These are phyloP conservation scores for Tricholauxania praeusta DNA, from an alignment of 2,888 invertebrate genomes.

Conservation along the genomic window DNA sequence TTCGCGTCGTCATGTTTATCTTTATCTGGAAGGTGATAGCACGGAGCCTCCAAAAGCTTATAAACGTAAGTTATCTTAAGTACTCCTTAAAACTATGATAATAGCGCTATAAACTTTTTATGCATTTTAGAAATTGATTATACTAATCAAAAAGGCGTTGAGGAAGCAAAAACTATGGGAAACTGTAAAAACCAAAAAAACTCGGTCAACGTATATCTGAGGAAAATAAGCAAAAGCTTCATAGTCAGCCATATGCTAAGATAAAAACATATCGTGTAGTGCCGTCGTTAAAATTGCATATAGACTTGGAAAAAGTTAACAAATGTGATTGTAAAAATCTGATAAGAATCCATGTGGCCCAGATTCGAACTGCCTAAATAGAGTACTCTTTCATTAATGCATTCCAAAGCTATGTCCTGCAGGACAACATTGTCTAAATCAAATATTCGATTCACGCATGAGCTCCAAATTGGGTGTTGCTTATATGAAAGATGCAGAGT, in stretches of 20 bases:
- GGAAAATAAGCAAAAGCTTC: constrained; percentile 57
- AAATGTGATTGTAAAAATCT: too few species aligned
- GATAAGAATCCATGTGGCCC: too few species aligned
- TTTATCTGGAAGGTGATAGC: constrained; percentile 86
- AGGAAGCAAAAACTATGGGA: too few species aligned
- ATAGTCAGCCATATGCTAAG: constrained; percentile 78
- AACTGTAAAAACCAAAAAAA: too few species aligned
- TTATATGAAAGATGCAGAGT: constrained; percentile 85
- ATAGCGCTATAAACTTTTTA: too few species aligned
- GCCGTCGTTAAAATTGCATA: constrained; percentile 68
- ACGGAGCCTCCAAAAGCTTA: constrained; percentile 69
- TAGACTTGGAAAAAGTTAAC: constrained; percentile 58
- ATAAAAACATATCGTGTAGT: constrained; percentile 79
- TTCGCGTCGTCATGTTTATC: constrained; percentile 83
- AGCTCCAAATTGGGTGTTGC: constrained; percentile 83
- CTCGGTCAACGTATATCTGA: too few species aligned
- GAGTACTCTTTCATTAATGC: constrained; percentile 89
- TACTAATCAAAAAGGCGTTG: too few species aligned
- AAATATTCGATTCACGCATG: constrained; percentile 84
- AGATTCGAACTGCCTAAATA: constrained; percentile 87
- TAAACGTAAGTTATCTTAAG: constrained; percentile 49
- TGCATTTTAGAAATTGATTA: constrained; percentile 43
- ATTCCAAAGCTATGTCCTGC: constrained; percentile 85
- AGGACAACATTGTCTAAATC: constrained; percentile 85
- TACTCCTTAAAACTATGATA: too few species aligned